Conservation (phyloP, 2,888 invertebrate species). For the Hemithea aestivaria region DNA sequence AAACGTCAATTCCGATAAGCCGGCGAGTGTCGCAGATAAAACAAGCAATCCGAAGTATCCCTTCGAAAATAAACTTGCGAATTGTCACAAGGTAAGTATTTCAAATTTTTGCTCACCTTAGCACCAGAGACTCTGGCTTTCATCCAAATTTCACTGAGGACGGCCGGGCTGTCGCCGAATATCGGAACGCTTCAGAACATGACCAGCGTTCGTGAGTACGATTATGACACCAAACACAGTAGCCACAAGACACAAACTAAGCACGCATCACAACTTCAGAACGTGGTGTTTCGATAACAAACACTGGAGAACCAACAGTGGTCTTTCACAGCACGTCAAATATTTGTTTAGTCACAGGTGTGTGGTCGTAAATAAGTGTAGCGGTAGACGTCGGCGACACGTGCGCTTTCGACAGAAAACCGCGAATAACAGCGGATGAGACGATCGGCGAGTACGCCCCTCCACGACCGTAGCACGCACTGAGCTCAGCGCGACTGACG, state of each 20-base stretch:
- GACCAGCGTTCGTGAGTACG: constrained; percentile 26
- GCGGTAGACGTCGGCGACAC: constrained; percentile 58
- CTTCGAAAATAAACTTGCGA: constrained; percentile 35
- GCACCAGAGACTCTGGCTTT: constrained; percentile 71
- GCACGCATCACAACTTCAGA: constrained; percentile 50
- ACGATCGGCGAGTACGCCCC: constrained; percentile 44
- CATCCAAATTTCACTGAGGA: constrained; percentile 69
- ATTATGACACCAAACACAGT: constrained; percentile 25
- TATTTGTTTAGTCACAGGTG: constrained; percentile 71
- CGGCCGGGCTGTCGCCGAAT: constrained; percentile 70
- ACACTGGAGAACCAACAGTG: constrained; percentile 49
- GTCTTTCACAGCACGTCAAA: constrained; percentile 70
- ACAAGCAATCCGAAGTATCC: constrained; percentile 32
- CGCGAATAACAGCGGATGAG: constrained; percentile 61
- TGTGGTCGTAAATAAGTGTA: constrained; percentile 50
- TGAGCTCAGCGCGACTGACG: constrained; percentile 68
- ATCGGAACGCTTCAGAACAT: constrained; percentile 53
- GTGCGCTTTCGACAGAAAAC: constrained; percentile 67
- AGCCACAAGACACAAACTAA: constrained; percentile 51
- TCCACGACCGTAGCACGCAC: constrained; percentile 66
- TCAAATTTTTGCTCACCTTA: constrained; percentile 63
- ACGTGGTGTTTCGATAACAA: constrained; percentile 45
- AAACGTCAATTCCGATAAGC: constrained; percentile 50
- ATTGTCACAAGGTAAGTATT: constrained; percentile 35
- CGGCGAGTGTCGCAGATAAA: constrained; percentile 43